Conservation (phyloP, 2,888 invertebrate genomes). For the Stegana nigrithorax region DNA sequence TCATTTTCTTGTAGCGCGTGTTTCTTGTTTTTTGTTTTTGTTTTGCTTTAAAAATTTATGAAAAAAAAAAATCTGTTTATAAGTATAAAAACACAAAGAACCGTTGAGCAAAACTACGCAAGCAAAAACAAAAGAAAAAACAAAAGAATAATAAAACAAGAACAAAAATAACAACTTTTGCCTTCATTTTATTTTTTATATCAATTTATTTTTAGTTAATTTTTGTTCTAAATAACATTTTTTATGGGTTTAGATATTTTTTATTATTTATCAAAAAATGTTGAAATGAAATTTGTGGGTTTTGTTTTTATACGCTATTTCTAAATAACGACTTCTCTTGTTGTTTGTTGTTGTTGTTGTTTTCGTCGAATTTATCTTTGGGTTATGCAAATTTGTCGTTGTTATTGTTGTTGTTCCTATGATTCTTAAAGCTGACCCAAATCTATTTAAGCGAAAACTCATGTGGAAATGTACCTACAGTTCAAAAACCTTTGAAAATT, state of each 20-base stretch:
- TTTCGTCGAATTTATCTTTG: too few species aligned
- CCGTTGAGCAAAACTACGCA: too few species aligned
- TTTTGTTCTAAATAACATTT: background rate
- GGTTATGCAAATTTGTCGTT: too few species aligned
- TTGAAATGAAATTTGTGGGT: conserved; percentile 14
- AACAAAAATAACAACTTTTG: background rate
- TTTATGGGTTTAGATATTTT: too few species aligned
- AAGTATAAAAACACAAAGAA: too few species aligned
- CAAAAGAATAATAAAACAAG: background rate
- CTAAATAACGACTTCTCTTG: conserved; percentile 2
- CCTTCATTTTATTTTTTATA: background rate
- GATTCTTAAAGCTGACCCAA: background rate
- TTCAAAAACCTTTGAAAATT: background rate
- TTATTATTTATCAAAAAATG: too few species aligned
- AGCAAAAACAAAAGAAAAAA: conserved; percentile 41
- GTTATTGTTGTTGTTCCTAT: background rate
- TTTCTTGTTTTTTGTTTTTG: background rate
- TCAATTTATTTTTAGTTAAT: background rate
- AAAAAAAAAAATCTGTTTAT: too few species aligned
- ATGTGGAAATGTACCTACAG: too few species aligned
- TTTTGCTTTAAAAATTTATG: conserved; percentile 8
- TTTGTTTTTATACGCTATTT: conserved; percentile 24
- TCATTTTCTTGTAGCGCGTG: background rate
- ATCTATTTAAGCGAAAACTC: too few species aligned
- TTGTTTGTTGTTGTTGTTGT: background rate